phyloP scores from a whole-genome alignment of 1,140 invertebrate genomes.

The Drosophila pseudoananassae region DNA sequence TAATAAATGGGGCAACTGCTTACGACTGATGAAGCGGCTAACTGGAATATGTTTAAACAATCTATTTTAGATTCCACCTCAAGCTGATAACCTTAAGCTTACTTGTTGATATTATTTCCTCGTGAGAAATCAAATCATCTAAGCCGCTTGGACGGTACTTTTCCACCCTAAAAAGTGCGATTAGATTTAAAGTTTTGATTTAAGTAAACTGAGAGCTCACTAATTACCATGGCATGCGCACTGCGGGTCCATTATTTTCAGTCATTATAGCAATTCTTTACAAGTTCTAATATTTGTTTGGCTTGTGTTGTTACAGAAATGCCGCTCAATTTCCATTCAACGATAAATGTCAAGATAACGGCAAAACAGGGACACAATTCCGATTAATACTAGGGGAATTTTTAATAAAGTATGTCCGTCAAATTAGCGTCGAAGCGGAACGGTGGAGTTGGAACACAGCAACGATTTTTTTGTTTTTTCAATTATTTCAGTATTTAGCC shows the following conservation, averaged over 20 bases:
- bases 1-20: constrained; percentile 97
- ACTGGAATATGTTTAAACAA: constrained; percentile 86
- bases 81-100: constrained; percentile 82
- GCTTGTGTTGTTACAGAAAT: constrained; percentile 3
- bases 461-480: too few relatives aligned
- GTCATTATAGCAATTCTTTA: constrained; percentile 31
- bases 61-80: not conserved
- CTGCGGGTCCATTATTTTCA: constrained; percentile 53
- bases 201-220: not conserved
- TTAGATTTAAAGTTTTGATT: not conserved
- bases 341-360: constrained; percentile 31
- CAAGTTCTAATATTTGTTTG: not conserved
- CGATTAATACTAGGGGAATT: not conserved
- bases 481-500: too few relatives aligned
- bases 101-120: constrained; percentile 99
- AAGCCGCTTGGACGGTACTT: constrained; percentile 97
- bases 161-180: constrained; percentile 92
- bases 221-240: constrained; percentile 71
- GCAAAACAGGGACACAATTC: not conserved
- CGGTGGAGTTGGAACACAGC: too few relatives aligned
- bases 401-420: not conserved
- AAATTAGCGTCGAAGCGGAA: too few relatives aligned
- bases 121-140: constrained; percentile 97
- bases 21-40: constrained; percentile 95
- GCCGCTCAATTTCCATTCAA: constrained; percentile 23